Percentiles rank a stretch among this genome's conserved stretches.
phyloP scores from a whole-genome alignment of 2,888 invertebrate genomes.

The Galerucella pusilla region DNA sequence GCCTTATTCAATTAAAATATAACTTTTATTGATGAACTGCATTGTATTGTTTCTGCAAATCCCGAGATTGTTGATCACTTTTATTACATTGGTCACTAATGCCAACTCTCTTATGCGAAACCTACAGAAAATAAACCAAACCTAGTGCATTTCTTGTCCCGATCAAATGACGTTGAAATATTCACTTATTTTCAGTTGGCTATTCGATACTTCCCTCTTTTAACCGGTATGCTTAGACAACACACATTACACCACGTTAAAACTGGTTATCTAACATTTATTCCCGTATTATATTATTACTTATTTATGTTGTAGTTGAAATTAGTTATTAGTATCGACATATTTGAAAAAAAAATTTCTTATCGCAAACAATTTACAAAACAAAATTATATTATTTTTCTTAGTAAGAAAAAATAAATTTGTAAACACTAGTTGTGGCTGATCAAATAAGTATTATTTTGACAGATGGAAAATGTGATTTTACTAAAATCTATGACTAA shows the following conservation, averaged over 20 bases:
- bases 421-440: too few species aligned
- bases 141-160: slow-evolving; percentile 1
- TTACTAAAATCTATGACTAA: too few species aligned
- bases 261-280: not conserved
- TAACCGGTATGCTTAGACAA: not conserved
- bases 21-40: slow-evolving; percentile 56
- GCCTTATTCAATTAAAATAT: slow-evolving; percentile 47
- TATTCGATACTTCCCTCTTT: not conserved
- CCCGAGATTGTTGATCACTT: slow-evolving; percentile 57
- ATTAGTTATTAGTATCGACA: too few species aligned
- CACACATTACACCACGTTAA: not conserved
- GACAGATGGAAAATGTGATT: slow-evolving; percentile 19
- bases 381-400: too few species aligned
- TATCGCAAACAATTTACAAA: too few species aligned
- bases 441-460: slow-evolving; percentile 6
- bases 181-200: slow-evolving; percentile 8
- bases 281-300: too few species aligned
- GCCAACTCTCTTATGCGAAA: slow-evolving; percentile 51
- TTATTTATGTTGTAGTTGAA: too few species aligned
- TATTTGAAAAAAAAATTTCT: too few species aligned
- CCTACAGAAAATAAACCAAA: slow-evolving; percentile 15
- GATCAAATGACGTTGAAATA: slow-evolving; percentile 21
- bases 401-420: too few species aligned
- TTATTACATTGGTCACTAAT: slow-evolving; percentile 54
- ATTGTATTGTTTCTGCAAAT: slow-evolving; percentile 58